These are phyloP conservation scores for Cerceris rybyensis DNA, from an alignment of 2,888 invertebrate species.

Conservation along the genomic window DNA sequence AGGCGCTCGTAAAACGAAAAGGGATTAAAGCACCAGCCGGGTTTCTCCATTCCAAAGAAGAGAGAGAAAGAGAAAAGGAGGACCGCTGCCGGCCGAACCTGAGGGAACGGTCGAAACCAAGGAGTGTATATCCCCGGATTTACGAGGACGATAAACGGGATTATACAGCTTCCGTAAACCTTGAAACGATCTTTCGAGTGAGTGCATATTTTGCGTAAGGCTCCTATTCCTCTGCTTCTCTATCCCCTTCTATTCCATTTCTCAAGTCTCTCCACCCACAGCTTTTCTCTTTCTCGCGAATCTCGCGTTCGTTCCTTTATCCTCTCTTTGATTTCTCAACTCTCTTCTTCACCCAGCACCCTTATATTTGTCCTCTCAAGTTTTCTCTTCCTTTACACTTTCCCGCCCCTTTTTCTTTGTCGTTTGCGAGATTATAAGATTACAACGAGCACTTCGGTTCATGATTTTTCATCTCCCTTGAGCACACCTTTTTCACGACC, in stretches of 20 bases:
- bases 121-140: conserved; percentile 77
- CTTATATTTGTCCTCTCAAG: neutral
- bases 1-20: conserved; percentile 78
- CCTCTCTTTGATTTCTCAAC: conserved; percentile 7
- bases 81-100: conserved; percentile 6
- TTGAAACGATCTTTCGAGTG: conserved; percentile 77
- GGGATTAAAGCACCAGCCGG: conserved; percentile 75
- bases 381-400: neutral
- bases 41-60: conserved; percentile 41
- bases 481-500: neutral
- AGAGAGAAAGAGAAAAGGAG: conserved; percentile 9
- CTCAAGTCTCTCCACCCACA: conserved; percentile 15
- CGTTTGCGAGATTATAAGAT: conserved; percentile 12
- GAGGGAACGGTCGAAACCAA: conserved; percentile 56
- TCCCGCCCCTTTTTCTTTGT: too few relatives aligned
- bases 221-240: conserved; percentile 25
- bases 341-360: neutral
- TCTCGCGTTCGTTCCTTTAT: neutral
- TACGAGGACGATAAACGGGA: conserved; percentile 80
- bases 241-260: conserved; percentile 42
- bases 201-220: conserved; percentile 72
- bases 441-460: neutral
- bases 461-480: neutral
- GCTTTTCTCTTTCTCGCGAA: conserved; percentile 7
- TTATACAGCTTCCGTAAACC: conserved; percentile 78